Percentiles rank a stretch among this genome's conserved stretches.
Evolutionary conservation across 2,797 vertebrate species (phyloP).

Genomic region (Rhynchonycteris naso): DNA sequence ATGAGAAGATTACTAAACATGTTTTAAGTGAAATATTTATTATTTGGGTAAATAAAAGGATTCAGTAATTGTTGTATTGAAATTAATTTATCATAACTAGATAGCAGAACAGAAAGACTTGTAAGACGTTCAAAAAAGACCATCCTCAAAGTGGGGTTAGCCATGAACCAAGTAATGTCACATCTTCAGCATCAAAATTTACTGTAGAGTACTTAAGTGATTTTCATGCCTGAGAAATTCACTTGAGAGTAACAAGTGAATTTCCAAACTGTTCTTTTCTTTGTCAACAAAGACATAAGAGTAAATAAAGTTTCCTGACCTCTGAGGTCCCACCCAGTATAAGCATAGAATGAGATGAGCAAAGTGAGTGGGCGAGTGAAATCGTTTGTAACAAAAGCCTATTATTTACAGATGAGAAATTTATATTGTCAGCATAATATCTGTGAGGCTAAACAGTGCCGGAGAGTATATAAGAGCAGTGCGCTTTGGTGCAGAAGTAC

Average conservation of each 20-base stretch:
- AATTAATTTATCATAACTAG: constrained; percentile 6
- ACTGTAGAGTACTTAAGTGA: neutral
- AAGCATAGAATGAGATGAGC: constrained; percentile 70
- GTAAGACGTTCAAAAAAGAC: neutral
- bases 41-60: neutral
- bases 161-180: neutral
- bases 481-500: constrained; percentile 77
- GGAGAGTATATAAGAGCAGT: constrained; percentile 86
- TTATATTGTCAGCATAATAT: constrained; percentile 82
- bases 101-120: neutral
- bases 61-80: neutral
- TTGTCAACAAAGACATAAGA: constrained; percentile 48
- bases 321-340: constrained; percentile 11
- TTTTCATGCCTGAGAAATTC: constrained; percentile 61
- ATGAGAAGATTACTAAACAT: neutral
- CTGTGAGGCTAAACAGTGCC: constrained; percentile 77
- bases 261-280: constrained; percentile 61
- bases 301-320: constrained; percentile 71
- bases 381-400: constrained; percentile 76
- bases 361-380: constrained; percentile 77
- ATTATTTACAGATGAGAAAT: constrained; percentile 83
- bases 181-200: constrained; percentile 48
- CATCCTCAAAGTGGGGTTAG: neutral
- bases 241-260: neutral
- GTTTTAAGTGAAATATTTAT: neutral